Evolutionary conservation across 1,140 invertebrate species (phyloP).

Genomic region (Cotesia glomerata): DNA sequence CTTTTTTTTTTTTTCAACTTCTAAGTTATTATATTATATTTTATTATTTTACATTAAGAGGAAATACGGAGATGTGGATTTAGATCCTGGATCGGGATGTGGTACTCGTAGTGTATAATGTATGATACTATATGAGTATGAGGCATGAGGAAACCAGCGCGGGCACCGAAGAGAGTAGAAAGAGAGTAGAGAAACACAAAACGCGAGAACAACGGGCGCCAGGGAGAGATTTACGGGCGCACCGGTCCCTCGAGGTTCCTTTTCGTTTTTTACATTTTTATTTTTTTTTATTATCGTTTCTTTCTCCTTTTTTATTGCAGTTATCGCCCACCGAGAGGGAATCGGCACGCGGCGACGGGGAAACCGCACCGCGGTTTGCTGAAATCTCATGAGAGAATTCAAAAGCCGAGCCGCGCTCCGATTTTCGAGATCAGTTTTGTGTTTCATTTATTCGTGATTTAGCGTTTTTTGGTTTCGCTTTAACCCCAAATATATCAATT

Average conservation of each 20-base stretch:
- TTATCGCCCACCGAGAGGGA: slow-evolving; percentile 34
- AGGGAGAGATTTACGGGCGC: slow-evolving; percentile 32
- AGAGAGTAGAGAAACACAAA: slow-evolving; percentile 3
- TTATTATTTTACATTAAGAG: too few relatives aligned
- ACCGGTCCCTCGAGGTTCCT: slow-evolving; percentile 32
- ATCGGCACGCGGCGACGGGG: slow-evolving; percentile 31
- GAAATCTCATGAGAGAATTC: slow-evolving; percentile 30
- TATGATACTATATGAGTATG: background rate
- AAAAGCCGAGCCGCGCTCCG: slow-evolving; percentile 11
- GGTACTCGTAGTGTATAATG: background rate
- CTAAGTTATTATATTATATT: too few relatives aligned
- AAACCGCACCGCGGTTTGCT: slow-evolving; percentile 18
- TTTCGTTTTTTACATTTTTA: slow-evolving; percentile 18
- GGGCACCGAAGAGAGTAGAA: background rate
- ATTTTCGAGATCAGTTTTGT: slow-evolving; percentile 17
- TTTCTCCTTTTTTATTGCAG: slow-evolving; percentile 32
- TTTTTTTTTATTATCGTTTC: slow-evolving; percentile 25
- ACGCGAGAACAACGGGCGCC: slow-evolving; percentile 38
- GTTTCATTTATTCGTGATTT: slow-evolving; percentile 11
- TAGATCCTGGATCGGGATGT: too few relatives aligned
- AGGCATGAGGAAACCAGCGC: slow-evolving; percentile 9
- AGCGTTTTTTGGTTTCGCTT: slow-evolving; percentile 12
- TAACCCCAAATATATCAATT: background rate
- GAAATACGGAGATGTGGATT: background rate
- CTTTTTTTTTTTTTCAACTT: background rate